Base-by-base conservation (phyloP, 2,888 invertebrate genomes). In the Acrobasis suavella region DNA sequence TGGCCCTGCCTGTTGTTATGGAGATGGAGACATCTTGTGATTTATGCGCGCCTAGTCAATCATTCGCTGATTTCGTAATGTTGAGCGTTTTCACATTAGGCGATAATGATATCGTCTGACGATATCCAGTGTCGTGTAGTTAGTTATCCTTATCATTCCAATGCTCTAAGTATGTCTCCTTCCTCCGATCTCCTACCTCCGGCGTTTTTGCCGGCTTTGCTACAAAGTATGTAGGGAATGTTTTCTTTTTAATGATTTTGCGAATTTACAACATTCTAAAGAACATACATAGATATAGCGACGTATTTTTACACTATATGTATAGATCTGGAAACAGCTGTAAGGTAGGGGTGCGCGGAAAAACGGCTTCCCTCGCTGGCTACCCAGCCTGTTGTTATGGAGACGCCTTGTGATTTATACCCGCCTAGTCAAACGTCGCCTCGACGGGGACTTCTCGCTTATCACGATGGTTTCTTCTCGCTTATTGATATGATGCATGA, bases 381-480 rank as follows among this genome's bases (percentile, higher is more conserved):
- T 74, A 75, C 81, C 85, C 86, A 77, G 67, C 71, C 74, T 73
- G 84, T 85, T 83, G 83, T 84, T 83, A 83, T 84, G 82, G 81
- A 78, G 80, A 88, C 88, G 73, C 77, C 73, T 72, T 76, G 76
- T 85, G 85, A 85, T 86, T 88, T 85, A 86, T 89, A 81, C 73
- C 72, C 69, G 77, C 83, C 81, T 83, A 74, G 85, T 86, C 81
- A 82, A 81, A 82, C 68, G 70, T 64, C 71, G 52, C 51, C 81
- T 82, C 67, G 69, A 64, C 71, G 52, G 39, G 42, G 54, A n/a
- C 50, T 32, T 46, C 61, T 54, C 54, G 16, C 55, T 54, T 22
- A 32, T 42, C 37, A 58, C 63, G 58, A 66, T 32, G 32, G 32
- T 69, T 60, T 71, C 70, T 67, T 64, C 64, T 54, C 37, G n/a